A percentile compares a stretch with the other conserved stretches of the same genome.
Conservation (phyloP, 2,797 vertebrate genomes). For the Pseudochromis fuscus region DNA sequence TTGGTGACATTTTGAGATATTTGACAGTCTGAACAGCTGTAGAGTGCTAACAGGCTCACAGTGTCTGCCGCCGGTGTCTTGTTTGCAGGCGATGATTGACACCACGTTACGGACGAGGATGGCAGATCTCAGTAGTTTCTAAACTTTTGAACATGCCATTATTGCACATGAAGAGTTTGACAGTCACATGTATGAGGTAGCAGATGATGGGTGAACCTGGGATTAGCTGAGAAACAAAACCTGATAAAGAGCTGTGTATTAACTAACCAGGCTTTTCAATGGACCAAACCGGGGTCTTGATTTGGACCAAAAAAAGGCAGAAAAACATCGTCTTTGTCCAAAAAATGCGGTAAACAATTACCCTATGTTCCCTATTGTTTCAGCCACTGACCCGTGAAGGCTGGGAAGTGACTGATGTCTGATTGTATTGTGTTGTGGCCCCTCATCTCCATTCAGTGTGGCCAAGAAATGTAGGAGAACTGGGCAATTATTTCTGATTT, state of each 20-base stretch:
- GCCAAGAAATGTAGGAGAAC: slow-evolving; percentile 70
- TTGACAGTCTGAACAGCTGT: slow-evolving; percentile 63
- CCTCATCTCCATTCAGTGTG: slow-evolving; percentile 72
- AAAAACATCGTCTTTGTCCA: slow-evolving; percentile 36
- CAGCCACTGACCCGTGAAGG: slow-evolving; percentile 73
- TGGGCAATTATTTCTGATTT: slow-evolving; percentile 86
- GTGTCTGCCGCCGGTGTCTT: slow-evolving; percentile 57
- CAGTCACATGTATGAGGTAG: slow-evolving; percentile 37
- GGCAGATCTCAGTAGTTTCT: slow-evolving; percentile 46
- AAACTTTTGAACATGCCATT: slow-evolving; percentile 58
- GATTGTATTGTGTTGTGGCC: slow-evolving; percentile 71
- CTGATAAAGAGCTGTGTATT: background rate
- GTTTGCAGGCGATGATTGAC: slow-evolving; percentile 63
- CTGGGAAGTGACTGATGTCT: slow-evolving; percentile 79
- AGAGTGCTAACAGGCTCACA: slow-evolving; percentile 64
- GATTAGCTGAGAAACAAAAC: slow-evolving; percentile 24
- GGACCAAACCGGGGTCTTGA: slow-evolving; percentile 34
- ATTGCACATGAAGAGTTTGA: slow-evolving; percentile 50
- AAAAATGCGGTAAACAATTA: slow-evolving; percentile 73
- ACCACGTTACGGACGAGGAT: slow-evolving; percentile 44
- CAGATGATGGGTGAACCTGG: slow-evolving; percentile 31
- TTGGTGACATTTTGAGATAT: slow-evolving; percentile 57
- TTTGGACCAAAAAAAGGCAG: slow-evolving; percentile 44
- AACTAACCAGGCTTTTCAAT: slow-evolving; percentile 25
- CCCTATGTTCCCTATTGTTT: slow-evolving; percentile 64